Evolutionary conservation across 30 jellyfish, hydroid and myxozoan species (phyloP).

Genomic region (Nemopilema nomurai): DNA sequence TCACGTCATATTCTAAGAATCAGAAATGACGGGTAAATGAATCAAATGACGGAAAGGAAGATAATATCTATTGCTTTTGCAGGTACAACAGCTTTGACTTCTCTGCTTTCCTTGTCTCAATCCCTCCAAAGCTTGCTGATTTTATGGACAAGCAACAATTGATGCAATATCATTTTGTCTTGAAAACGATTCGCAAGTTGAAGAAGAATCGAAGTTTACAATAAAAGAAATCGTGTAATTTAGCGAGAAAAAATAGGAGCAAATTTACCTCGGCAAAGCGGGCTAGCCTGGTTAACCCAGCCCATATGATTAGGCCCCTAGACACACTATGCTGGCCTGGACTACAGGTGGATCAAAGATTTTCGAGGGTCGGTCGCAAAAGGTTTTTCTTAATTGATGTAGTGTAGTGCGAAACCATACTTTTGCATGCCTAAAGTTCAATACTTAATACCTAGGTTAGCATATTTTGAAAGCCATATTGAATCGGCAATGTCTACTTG

Average conservation of each 20-base stretch:
- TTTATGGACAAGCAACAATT: not conserved
- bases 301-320: not conserved
- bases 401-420: no score
- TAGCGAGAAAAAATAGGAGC: not conserved
- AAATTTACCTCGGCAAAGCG: not conserved
- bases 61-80: not conserved
- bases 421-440: no score
- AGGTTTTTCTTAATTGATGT: no score
- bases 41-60: not conserved
- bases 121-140: not conserved
- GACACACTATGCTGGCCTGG: no score
- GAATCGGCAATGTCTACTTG: no score
- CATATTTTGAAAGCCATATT: no score
- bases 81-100: not conserved
- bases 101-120: not conserved
- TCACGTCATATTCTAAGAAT: not conserved
- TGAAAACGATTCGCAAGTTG: no score
- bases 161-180: not conserved
- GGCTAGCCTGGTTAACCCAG: slow-evolving; percentile 1
- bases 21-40: not conserved
- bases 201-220: no score
- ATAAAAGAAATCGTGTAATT: not conserved
- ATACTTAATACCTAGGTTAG: no score
- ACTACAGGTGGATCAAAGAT: no score
- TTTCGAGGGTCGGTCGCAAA: no score